phyloP scores from a whole-genome alignment of 2,888 invertebrate species.

The Mesorhabditis sp. region DNA sequence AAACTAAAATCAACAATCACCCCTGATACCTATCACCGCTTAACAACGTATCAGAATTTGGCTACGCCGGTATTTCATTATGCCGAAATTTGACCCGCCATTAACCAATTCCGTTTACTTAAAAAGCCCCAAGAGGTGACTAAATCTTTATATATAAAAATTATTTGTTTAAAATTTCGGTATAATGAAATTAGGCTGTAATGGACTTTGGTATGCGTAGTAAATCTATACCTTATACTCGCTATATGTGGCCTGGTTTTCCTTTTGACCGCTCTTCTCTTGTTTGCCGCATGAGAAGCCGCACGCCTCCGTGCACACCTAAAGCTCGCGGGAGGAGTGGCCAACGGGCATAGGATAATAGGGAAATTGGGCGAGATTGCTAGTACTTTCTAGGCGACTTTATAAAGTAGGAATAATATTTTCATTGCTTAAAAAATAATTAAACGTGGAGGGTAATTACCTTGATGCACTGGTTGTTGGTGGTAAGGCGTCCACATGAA shows the following conservation, averaged over 20 bases:
- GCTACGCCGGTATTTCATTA: too few species aligned
- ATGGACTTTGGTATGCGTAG: too few species aligned
- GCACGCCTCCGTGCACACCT: conserved; percentile 5
- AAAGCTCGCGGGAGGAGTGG: background rate
- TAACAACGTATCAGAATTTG: too few species aligned
- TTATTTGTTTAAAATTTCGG: too few species aligned
- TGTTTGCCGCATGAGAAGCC: conserved; percentile 2
- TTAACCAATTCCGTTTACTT: background rate
- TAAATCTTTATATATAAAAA: too few species aligned
- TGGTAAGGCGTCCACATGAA: background rate
- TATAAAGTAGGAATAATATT: background rate
- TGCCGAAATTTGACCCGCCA: background rate
- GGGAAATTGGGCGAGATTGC: too few species aligned
- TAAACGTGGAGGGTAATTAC: too few species aligned
- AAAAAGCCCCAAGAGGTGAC: too few species aligned
- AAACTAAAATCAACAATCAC: background rate
- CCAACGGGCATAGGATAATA: too few species aligned
- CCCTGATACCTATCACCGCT: too few species aligned
- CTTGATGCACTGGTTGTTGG: background rate
- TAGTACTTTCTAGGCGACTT: too few species aligned
- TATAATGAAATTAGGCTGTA: too few species aligned
- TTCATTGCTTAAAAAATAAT: background rate
- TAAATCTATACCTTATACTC: background rate
- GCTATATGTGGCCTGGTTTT: background rate
- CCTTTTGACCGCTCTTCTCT: background rate